Evolutionary conservation across 2,113 vertebrate species (phyloP).

Genomic region (Anarhynchus alexandrinus): DNA sequence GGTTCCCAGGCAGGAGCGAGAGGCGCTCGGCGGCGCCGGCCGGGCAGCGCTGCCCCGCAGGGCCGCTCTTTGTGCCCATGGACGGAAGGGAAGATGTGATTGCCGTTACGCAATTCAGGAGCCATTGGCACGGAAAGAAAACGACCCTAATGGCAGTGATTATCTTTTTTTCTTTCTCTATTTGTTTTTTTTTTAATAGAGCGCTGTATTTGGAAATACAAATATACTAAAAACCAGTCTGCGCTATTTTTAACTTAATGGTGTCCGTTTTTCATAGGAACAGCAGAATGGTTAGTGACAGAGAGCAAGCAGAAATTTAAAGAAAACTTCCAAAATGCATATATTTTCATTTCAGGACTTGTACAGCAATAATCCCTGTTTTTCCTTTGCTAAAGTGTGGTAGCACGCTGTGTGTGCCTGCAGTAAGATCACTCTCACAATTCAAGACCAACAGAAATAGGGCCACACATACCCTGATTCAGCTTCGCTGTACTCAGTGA

Average conservation of each 20-base stretch:
- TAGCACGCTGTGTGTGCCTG: neutral
- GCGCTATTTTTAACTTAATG: neutral
- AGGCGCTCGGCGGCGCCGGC: neutral
- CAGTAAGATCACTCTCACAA: no score
- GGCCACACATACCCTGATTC: accelerated
- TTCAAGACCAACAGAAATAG: neutral
- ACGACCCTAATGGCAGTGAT: no score
- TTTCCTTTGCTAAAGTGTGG: neutral
- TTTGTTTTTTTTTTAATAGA: neutral
- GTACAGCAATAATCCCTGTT: neutral
- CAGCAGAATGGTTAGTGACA: neutral
- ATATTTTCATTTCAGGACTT: neutral
- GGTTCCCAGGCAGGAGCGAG: neutral
- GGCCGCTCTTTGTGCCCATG: accelerated
- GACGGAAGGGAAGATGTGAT: neutral
- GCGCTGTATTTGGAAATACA: neutral
- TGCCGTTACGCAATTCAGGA: neutral
- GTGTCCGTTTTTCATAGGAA: neutral
- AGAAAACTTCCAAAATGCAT: neutral
- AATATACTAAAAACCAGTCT: neutral
- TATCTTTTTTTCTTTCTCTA: neutral
- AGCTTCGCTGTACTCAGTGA: neutral
- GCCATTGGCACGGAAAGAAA: neutral
- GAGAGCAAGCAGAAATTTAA: neutral
- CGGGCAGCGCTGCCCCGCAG: neutral